Conservation (phyloP, 2,797 vertebrate species). For the Hapalemur alaotrensis region DNA sequence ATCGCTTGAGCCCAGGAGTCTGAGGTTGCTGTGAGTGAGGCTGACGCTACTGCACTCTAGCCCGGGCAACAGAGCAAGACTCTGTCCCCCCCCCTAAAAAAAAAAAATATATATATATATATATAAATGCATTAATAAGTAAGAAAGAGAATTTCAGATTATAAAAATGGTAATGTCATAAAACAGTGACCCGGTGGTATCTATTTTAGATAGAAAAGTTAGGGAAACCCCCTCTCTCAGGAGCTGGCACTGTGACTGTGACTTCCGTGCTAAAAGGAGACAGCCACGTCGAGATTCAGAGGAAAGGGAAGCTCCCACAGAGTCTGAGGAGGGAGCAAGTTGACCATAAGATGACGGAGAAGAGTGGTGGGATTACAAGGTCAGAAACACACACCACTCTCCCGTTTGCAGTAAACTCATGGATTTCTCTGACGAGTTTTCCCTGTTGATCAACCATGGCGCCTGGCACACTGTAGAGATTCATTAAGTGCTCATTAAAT, state of each 20-base stretch:
- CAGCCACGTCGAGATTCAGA: not conserved
- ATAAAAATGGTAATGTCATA: not conserved
- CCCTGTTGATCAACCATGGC: not conserved
- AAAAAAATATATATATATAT: too few species aligned
- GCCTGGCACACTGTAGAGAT: too few species aligned
- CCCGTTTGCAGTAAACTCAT: not conserved
- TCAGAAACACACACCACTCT: not conserved
- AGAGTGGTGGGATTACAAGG: not conserved
- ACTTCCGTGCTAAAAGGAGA: not conserved
- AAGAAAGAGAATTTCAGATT: not conserved
- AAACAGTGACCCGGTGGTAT: not conserved
- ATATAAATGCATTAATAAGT: not conserved
- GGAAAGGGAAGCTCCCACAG: not conserved
- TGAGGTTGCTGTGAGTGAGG: too few species aligned
- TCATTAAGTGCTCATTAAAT: not conserved
- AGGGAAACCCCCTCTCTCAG: not conserved
- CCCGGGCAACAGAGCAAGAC: too few species aligned
- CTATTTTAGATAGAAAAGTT: not conserved
- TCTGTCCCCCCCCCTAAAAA: too few species aligned
- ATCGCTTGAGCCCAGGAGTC: too few species aligned
- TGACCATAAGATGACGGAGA: not conserved
- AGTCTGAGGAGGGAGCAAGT: not conserved
- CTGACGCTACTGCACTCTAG: too few species aligned
- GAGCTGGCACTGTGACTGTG: not conserved
- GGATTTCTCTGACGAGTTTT: not conserved